These are phyloP conservation scores for Glomeris marginata DNA, from an alignment of 2,888 invertebrate species.

Conservation along the genomic window DNA sequence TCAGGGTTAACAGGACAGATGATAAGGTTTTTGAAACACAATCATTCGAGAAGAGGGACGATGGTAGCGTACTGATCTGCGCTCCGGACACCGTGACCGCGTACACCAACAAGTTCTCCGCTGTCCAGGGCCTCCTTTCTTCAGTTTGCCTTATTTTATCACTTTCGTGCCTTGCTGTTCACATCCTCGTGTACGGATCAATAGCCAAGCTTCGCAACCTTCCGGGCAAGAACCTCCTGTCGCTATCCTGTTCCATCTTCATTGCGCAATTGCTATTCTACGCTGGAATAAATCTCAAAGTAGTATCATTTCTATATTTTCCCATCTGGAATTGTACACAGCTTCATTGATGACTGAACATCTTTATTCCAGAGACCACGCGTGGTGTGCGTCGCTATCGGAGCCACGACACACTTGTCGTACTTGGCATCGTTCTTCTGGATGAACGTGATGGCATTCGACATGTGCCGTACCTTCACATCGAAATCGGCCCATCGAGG, in stretches of 20 bases:
- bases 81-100: no score
- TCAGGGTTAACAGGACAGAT: no score
- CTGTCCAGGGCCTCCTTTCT: constrained; percentile 23
- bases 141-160: constrained; percentile 27
- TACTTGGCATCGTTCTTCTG: constrained; percentile 33
- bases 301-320: no score
- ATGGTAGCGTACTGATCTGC: no score
- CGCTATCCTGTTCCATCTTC: constrained; percentile 28
- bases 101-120: constrained; percentile 17
- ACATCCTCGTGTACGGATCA: constrained; percentile 23
- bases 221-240: constrained; percentile 31
- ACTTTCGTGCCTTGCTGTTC: constrained; percentile 25
- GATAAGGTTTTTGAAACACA: no score
- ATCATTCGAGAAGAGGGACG: no score
- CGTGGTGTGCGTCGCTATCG: constrained; percentile 23
- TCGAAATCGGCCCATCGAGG: neutral
- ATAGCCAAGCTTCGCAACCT: constrained; percentile 24
- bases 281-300: constrained; percentile 16
- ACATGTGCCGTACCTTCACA: constrained; percentile 32
- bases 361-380: no score
- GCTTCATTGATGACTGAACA: no score
- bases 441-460: constrained; percentile 35
- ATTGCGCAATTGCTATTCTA: constrained; percentile 28
- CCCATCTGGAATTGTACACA: no score
- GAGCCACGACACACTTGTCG: constrained; percentile 29